Percentiles rank a stretch among this genome's conserved stretches.
phyloP scores from a whole-genome alignment of 2,888 invertebrate genomes.

The Camponotus fellah region DNA sequence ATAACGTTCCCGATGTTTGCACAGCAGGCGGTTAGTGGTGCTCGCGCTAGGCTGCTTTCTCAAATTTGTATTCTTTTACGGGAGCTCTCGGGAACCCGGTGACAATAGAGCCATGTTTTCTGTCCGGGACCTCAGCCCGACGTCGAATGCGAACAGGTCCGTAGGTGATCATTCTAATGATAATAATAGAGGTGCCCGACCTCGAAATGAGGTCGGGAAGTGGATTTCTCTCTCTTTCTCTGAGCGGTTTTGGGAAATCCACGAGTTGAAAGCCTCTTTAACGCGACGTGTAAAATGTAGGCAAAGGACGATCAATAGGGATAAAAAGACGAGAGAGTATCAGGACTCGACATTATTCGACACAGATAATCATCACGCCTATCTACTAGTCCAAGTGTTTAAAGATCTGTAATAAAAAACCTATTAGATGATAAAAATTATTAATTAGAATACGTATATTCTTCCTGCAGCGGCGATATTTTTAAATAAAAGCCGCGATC shows the following conservation, averaged over 20 bases:
- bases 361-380: neutral
- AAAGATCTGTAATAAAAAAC: neutral
- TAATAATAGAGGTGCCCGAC: constrained; percentile 61
- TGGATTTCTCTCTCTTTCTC: neutral
- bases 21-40: constrained; percentile 73
- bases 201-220: too few relatives aligned
- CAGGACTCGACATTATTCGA: neutral
- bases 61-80: constrained; percentile 73
- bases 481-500: neutral
- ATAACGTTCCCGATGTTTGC: constrained; percentile 68
- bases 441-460: neutral
- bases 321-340: neutral
- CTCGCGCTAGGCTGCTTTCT: constrained; percentile 68
- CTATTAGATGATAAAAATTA: neutral
- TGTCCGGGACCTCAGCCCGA: neutral
- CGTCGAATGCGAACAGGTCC: constrained; percentile 56
- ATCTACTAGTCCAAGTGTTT: neutral
- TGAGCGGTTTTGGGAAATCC: constrained; percentile 45
- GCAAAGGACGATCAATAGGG: neutral
- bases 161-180: constrained; percentile 64
- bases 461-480: neutral
- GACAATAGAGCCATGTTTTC: constrained; percentile 21
- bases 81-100: constrained; percentile 24
- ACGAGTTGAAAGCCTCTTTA: constrained; percentile 35
- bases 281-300: constrained; percentile 45